Evolutionary conservation across 2,113 vertebrate species (phyloP).

Genomic region (Ardeotis arabs): DNA sequence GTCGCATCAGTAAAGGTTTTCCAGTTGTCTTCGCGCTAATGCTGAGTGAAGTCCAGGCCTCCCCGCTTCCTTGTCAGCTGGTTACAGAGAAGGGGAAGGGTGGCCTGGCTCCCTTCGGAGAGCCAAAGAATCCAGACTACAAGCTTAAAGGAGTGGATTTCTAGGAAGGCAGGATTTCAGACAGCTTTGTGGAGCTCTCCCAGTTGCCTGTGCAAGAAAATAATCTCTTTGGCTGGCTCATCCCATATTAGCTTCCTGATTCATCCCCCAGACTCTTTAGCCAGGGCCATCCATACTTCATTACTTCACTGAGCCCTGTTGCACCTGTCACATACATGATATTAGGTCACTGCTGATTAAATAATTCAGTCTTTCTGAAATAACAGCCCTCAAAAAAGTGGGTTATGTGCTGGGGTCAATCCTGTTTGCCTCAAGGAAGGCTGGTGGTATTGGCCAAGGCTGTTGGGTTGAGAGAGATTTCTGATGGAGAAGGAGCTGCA

Average conservation of each 20-base stretch:
- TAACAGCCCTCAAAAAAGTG: constrained; percentile 6
- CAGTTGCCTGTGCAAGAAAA: not conserved
- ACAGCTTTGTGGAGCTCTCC: constrained; percentile 25
- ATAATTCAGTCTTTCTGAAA: constrained; percentile 23
- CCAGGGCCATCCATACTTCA: not conserved
- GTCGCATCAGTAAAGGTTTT: not conserved
- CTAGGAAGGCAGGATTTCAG: constrained; percentile 14
- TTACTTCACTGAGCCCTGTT: constrained; percentile 39
- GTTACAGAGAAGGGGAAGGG: not conserved
- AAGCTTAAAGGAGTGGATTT: constrained; percentile 32
- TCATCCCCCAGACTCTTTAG: constrained; percentile 19
- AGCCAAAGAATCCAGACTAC: not conserved
- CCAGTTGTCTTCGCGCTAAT: not conserved
- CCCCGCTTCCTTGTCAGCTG: not conserved
- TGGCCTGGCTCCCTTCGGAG: not conserved
- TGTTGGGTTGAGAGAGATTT: not conserved
- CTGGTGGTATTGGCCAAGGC: not conserved
- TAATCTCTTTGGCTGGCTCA: constrained; percentile 62
- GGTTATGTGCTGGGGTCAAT: constrained; percentile 11
- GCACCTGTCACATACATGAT: constrained; percentile 41
- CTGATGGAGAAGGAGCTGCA: not conserved
- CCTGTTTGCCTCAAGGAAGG: constrained; percentile 14
- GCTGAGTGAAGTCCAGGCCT: not conserved
- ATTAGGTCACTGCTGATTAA: constrained; percentile 57
- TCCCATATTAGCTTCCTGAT: constrained; percentile 17